Conservation (phyloP, 2,797 vertebrate species). For the Chelon auratus region DNA sequence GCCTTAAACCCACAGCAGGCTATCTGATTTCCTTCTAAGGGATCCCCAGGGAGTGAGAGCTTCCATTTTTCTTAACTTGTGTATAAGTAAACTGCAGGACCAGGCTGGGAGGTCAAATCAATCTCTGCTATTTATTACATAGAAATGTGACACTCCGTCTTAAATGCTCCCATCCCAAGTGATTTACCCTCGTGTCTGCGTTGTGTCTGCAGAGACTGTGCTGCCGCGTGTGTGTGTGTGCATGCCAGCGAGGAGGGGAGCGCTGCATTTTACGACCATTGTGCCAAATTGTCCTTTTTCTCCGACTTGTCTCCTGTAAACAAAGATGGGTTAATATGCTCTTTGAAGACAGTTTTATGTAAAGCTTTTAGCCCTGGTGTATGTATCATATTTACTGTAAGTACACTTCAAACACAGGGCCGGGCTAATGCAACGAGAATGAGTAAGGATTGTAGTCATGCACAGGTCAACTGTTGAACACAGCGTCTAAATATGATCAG, state of each 20-base stretch:
- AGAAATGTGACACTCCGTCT: constrained; percentile 96
- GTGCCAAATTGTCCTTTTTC: constrained; percentile 87
- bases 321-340: constrained; percentile 90
- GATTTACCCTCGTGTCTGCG: constrained; percentile 89
- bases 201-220: constrained; percentile 79
- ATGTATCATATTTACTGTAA: constrained; percentile 92
- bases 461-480: constrained; percentile 77
- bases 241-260: constrained; percentile 72
- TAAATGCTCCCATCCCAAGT: constrained; percentile 93
- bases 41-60: constrained; percentile 88
- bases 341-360: constrained; percentile 89
- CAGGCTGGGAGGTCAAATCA: constrained; percentile 95
- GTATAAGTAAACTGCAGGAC: constrained; percentile 91
- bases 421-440: constrained; percentile 79
- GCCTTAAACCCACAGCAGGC: constrained; percentile 88
- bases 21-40: constrained; percentile 92
- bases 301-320: constrained; percentile 86
- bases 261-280: constrained; percentile 83
- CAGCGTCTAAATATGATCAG: constrained; percentile 77
- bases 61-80: constrained; percentile 93
- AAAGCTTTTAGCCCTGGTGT: constrained; percentile 89
- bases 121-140: constrained; percentile 98
- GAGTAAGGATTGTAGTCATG: constrained; percentile 77
- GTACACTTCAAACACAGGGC: constrained; percentile 86
- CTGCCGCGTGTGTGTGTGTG: constrained; percentile 32